Percentiles rank a stretch among this genome's conserved stretches.
Conservation (phyloP, 2,888 invertebrate genomes). For the Galerucella calmariensis region DNA sequence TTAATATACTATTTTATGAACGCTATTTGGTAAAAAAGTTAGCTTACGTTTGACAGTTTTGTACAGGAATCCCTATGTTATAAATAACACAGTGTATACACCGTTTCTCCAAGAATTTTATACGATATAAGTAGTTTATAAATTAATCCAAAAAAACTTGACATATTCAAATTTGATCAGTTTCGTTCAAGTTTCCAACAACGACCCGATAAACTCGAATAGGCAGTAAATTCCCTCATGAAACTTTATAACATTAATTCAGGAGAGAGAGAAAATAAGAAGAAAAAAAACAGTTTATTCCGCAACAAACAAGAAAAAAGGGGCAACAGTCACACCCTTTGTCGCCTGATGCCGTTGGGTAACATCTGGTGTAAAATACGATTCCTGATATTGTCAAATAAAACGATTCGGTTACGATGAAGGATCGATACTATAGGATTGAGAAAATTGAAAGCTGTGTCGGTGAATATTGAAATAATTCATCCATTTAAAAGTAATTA, state of each 20-base stretch:
- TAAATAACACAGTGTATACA: too few species aligned
- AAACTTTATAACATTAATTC: constrained; percentile 15
- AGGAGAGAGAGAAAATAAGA: neutral
- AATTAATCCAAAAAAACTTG: neutral
- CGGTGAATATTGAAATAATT: neutral
- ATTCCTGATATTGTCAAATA: constrained; percentile 17
- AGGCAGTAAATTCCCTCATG: constrained; percentile 8
- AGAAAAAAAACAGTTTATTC: constrained; percentile 7
- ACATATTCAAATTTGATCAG: neutral
- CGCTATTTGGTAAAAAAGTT: too few species aligned
- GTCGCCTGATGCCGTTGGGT: constrained; percentile 16
- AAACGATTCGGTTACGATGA: constrained; percentile 18
- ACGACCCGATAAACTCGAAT: constrained; percentile 9
- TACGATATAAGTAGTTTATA: too few species aligned
- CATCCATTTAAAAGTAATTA: neutral
- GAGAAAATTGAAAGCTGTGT: neutral
- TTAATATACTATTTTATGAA: too few species aligned
- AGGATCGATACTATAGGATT: constrained; percentile 6
- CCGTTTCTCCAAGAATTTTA: too few species aligned
- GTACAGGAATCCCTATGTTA: too few species aligned
- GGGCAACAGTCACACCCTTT: constrained; percentile 15
- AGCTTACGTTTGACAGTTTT: too few species aligned
- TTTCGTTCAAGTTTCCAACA: neutral
- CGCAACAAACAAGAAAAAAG: constrained; percentile 18
- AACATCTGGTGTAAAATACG: constrained; percentile 28